Evolutionary conservation across 64 coral and sea anemone species (phyloP).

Genomic region (Dendrophyllia cribrosa): DNA sequence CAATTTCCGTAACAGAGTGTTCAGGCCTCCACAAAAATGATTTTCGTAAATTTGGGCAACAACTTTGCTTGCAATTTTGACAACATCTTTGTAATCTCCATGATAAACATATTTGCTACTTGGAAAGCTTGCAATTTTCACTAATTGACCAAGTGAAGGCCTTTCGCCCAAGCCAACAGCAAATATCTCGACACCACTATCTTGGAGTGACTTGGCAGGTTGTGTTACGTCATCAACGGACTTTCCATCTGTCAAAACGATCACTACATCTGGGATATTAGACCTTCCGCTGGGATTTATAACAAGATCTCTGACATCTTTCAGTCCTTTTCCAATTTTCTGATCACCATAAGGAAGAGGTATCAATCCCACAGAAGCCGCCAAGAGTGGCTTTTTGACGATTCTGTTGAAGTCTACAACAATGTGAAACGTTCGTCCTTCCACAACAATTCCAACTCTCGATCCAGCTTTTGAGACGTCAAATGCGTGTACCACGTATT

Average conservation of each 20-base stretch:
- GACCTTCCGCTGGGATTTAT: constrained; percentile 7
- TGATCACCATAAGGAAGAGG: constrained; percentile 32
- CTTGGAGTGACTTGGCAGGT: not conserved
- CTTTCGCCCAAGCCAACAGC: constrained; percentile 46
- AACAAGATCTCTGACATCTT: constrained; percentile 9
- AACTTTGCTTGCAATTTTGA: constrained; percentile 32
- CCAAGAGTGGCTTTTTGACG: constrained; percentile 21
- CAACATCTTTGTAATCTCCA: constrained; percentile 43
- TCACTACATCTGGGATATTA: constrained; percentile 35
- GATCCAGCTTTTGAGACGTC: constrained; percentile 26
- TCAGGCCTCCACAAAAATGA: constrained; percentile 51
- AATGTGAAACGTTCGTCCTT: constrained; percentile 47
- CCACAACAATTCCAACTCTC: constrained; percentile 48
- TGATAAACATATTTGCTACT: constrained; percentile 15
- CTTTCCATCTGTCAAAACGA: constrained; percentile 51
- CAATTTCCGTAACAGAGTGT: constrained; percentile 11
- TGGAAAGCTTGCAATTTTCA: constrained; percentile 52
- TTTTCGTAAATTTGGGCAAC: constrained; percentile 45
- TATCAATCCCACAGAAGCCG: constrained; percentile 42
- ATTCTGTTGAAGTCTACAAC: constrained; percentile 48
- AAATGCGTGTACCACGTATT: constrained; percentile 40
- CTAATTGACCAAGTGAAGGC: constrained; percentile 28
- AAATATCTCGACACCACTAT: constrained; percentile 40
- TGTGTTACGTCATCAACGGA: constrained; percentile 25
- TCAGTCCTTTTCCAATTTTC: constrained; percentile 46